Conservation (phyloP, 1,140 invertebrate genomes). For the Drosophila seguyi region DNA sequence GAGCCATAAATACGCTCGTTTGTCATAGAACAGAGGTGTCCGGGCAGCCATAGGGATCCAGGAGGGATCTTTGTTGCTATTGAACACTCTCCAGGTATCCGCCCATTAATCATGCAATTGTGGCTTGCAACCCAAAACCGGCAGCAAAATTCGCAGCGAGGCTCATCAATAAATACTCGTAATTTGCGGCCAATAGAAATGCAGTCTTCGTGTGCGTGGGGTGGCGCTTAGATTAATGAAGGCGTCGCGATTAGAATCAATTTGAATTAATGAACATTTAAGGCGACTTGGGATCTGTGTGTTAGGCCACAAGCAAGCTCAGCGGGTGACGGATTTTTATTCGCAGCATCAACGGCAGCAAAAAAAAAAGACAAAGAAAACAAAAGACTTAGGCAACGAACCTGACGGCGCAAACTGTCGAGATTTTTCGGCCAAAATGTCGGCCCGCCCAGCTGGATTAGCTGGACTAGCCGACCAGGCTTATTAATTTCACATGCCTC, state of each 20-base stretch:
- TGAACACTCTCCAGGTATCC: slow-evolving; percentile 20
- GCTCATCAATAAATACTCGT: slow-evolving; percentile 65
- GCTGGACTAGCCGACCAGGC: slow-evolving; percentile 9
- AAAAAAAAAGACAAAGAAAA: slow-evolving; percentile 38
- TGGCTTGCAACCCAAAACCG: slow-evolving; percentile 43
- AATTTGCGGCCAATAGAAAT: slow-evolving; percentile 55
- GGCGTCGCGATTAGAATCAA: slow-evolving; percentile 74
- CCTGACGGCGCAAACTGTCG: slow-evolving; percentile 41
- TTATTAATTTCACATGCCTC: slow-evolving; percentile 80
- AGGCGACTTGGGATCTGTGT: slow-evolving; percentile 58
- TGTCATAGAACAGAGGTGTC: slow-evolving; percentile 45
- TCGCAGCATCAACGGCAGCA: not conserved
- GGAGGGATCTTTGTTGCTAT: slow-evolving; percentile 15
- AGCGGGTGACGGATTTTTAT: slow-evolving; percentile 42
- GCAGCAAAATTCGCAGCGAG: slow-evolving; percentile 46
- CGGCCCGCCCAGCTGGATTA: slow-evolving; percentile 12
- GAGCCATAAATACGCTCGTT: slow-evolving; percentile 63
- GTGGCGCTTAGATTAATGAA: slow-evolving; percentile 79
- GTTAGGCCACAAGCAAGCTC: slow-evolving; percentile 72
- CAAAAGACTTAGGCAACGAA: slow-evolving; percentile 81
- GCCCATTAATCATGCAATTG: slow-evolving; percentile 70
- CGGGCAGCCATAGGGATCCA: slow-evolving; percentile 17
- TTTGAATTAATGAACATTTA: slow-evolving; percentile 81
- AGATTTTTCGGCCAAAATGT: slow-evolving; percentile 36
- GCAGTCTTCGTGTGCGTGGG: slow-evolving; percentile 72